Base-by-base conservation (phyloP, 2,888 invertebrate genomes). In the Drosophila picticornis region DNA sequence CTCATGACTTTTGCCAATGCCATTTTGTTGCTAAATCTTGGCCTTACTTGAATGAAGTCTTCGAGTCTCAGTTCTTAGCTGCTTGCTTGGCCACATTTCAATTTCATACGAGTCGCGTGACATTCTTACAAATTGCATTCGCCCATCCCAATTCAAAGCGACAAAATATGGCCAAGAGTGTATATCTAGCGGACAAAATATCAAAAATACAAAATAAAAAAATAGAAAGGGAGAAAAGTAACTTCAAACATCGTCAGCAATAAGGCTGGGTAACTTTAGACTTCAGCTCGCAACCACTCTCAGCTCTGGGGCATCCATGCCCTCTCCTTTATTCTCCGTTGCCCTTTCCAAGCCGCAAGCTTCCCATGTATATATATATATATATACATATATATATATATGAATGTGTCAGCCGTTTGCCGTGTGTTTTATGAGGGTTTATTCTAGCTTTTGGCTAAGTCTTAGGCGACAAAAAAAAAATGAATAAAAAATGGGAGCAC, bases 61-160 rank as follows among this genome's bases (percentile, higher is more conserved):
- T 10, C 50, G 19, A 62, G 29, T 13, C 51, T 34, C 46, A 59
- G 62, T 66, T 68, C 70, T 68, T 78, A 61, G 66, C 43, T 51
- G 57, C 36, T 55, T 58, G 31, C 60, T 48, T 51, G 48, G 43
- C 61, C 70, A 60, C 72, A 71, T 78, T 80, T 75, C 74, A 75
- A 75, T 80, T 76, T 72, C 75, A 70, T 66, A 52, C 69, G 68
- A 70, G 55, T 58, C 68, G 60, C 83, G 79, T 79, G 84, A 86
- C 84, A 86, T 63, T 79, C 79, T 61, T 81, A 81, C 86, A 86
- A 79, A 85, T 85, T 79, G 81, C 86, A 85, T 79, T 77, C 72
- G 25, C 57, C 55, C 77, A 46, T 55, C 22, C 46, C 22, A 22
- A 22, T 46, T 16, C 22, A 13, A 46, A 16, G 22, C 22, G 22